phyloP scores from a whole-genome alignment of 2,797 vertebrate genomes.

The Falco cherrug region DNA sequence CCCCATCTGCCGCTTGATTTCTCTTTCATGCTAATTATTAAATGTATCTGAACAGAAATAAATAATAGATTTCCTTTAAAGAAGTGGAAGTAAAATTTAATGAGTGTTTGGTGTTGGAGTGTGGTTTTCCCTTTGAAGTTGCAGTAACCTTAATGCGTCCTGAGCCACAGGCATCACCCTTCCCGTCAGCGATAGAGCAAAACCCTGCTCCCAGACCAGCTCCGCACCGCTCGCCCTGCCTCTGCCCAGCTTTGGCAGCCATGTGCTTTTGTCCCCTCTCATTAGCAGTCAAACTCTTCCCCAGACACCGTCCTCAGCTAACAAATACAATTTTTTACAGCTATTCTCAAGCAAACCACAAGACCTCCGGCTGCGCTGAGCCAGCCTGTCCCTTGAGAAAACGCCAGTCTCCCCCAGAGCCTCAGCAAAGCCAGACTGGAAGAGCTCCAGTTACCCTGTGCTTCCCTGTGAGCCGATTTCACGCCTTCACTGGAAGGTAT shows the following conservation, averaged over 20 bases:
- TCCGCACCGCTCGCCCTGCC: neutral
- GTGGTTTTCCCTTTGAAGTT: neutral
- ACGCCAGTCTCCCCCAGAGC: neutral
- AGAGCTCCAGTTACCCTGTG: neutral
- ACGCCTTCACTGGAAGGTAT: neutral
- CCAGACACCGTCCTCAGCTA: neutral
- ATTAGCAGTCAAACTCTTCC: neutral
- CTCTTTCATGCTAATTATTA: constrained; percentile 60
- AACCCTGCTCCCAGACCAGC: accelerated
- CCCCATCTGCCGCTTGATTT: constrained; percentile 62
- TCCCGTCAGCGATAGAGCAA: neutral
- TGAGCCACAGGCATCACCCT: neutral
- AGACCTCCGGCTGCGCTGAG: neutral
- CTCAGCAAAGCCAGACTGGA: neutral
- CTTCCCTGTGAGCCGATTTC: accelerated
- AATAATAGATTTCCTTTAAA: constrained; percentile 49
- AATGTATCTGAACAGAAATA: constrained; percentile 41
- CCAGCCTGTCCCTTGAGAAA: neutral
- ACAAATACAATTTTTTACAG: neutral
- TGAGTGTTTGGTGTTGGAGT: neutral
- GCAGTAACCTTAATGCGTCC: neutral
- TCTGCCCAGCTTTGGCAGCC: neutral
- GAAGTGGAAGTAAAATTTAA: neutral
- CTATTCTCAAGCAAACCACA: neutral
- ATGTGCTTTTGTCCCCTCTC: accelerated